Conservation (phyloP, 2,888 invertebrate species). For the Meandrusa payeni region DNA sequence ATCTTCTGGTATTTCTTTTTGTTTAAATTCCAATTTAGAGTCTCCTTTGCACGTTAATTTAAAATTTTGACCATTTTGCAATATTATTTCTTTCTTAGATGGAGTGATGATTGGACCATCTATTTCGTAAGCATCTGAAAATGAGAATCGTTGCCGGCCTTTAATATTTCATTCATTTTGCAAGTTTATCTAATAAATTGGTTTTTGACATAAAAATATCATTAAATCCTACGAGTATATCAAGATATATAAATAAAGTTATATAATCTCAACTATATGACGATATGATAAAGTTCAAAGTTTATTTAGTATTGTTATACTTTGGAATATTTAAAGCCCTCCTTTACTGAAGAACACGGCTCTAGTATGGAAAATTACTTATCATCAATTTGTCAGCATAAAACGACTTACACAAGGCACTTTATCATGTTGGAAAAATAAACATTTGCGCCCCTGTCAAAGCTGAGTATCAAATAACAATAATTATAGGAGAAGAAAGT, state of each 20-base stretch:
- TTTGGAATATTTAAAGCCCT: neutral
- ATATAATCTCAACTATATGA: too few relatives aligned
- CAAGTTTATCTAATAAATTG: conserved; percentile 27
- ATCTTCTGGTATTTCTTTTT: conserved; percentile 61
- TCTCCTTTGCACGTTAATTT: conserved; percentile 59
- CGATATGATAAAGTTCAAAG: neutral
- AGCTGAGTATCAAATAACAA: conserved; percentile 46
- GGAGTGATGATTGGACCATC: conserved; percentile 59
- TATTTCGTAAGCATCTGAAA: conserved; percentile 61
- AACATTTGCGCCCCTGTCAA: conserved; percentile 44
- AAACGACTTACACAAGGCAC: conserved; percentile 34
- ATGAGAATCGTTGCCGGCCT: conserved; percentile 36
- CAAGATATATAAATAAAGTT: too few relatives aligned
- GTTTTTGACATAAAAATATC: conserved; percentile 21
- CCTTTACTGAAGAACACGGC: conserved; percentile 10
- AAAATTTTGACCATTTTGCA: conserved; percentile 63
- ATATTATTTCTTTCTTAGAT: conserved; percentile 53
- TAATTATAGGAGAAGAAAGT: conserved; percentile 53
- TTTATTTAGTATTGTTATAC: neutral
- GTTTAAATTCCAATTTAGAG: conserved; percentile 49
- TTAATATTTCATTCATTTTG: conserved; percentile 24
- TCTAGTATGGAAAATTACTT: conserved; percentile 31
- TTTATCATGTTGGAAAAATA: conserved; percentile 48
- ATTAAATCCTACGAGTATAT: too few relatives aligned
- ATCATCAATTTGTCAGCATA: conserved; percentile 38